These are phyloP conservation scores for Cheirogaleus major DNA, from an alignment of 2,797 vertebrate species.

Conservation along the genomic window DNA sequence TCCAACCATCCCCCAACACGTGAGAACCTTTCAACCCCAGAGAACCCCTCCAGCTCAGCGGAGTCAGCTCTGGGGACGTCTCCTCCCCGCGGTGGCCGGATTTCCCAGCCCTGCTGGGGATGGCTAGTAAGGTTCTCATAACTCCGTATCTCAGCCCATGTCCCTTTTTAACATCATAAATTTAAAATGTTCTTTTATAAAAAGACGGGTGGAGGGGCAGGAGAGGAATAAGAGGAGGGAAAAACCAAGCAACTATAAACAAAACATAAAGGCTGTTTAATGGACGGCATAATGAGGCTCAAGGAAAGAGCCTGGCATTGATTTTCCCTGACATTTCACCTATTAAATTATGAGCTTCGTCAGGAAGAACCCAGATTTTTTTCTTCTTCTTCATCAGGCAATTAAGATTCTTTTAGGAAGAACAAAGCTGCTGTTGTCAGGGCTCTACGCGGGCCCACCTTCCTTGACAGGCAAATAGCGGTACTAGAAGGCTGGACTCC, in stretches of 20 bases:
- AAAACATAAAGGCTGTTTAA: slow-evolving; percentile 88
- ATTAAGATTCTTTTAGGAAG: slow-evolving; percentile 82
- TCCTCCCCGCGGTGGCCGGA: slow-evolving; percentile 57
- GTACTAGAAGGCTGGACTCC: background rate
- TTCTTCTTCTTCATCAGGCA: slow-evolving; percentile 72
- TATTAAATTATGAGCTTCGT: slow-evolving; percentile 87
- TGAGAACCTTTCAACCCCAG: slow-evolving; percentile 67
- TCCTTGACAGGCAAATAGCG: slow-evolving; percentile 68
- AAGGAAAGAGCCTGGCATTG: slow-evolving; percentile 82
- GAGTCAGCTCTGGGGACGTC: slow-evolving; percentile 58
- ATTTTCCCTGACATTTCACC: slow-evolving; percentile 87
- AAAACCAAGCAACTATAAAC: slow-evolving; percentile 83
- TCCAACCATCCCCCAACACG: background rate
- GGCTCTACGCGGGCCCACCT: slow-evolving; percentile 41
- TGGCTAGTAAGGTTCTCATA: slow-evolving; percentile 60
- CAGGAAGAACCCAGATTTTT: slow-evolving; percentile 81
- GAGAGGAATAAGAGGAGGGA: background rate
- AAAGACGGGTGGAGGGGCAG: background rate
- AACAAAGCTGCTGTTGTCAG: slow-evolving; percentile 84
- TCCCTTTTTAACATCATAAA: slow-evolving; percentile 77
- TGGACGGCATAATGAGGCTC: slow-evolving; percentile 83
- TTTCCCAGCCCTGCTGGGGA: slow-evolving; percentile 59
- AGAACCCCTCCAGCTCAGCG: slow-evolving; percentile 52
- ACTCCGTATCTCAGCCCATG: slow-evolving; percentile 72
- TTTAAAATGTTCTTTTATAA: slow-evolving; percentile 76